A percentile compares a stretch with the other conserved stretches of the same genome.
Evolutionary conservation across 1,140 invertebrate genomes (phyloP).

Genomic region (Trichoplusia ni): DNA sequence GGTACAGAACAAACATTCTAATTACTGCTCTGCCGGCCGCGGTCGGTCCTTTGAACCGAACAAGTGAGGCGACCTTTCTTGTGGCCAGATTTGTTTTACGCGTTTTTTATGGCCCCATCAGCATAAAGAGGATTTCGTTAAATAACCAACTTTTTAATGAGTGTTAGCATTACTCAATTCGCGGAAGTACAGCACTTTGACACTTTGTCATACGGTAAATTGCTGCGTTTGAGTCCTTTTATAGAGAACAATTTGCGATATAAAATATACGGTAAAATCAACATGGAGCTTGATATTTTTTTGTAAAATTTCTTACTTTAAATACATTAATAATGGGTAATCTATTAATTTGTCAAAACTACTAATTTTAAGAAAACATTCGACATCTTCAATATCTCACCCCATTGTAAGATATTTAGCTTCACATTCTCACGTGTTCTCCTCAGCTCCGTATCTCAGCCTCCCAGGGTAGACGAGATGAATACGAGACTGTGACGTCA

Average conservation of each 20-base stretch:
- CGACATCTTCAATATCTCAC: too few species aligned
- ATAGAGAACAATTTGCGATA: too few species aligned
- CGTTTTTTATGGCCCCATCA: constrained; percentile 18
- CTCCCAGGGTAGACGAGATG: not conserved
- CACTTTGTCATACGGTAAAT: not conserved
- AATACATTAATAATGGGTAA: too few species aligned
- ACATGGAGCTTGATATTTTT: too few species aligned
- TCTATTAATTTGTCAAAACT: too few species aligned
- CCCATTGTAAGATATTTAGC: too few species aligned
- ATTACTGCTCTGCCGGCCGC: constrained; percentile 1
- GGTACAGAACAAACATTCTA: not conserved
- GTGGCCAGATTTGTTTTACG: constrained; percentile 18
- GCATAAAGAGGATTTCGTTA: constrained; percentile 14
- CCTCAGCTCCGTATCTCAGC: too few species aligned
- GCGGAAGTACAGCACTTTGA: not conserved
- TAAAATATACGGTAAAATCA: too few species aligned
- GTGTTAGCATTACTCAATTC: not conserved
- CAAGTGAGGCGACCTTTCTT: constrained; percentile 10
- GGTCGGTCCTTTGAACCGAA: constrained; percentile 1
- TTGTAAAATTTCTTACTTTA: too few species aligned
- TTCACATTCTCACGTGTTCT: too few species aligned
- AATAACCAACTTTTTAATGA: constrained; percentile 15
- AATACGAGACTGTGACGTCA: constrained; percentile 12
- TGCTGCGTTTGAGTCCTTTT: too few species aligned
- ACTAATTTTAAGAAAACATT: too few species aligned